Evolutionary conservation across 2,113 vertebrate genomes (phyloP), one percentile per base, ranked within the genome.

Genomic region (Ceratotherium simum): DNA sequence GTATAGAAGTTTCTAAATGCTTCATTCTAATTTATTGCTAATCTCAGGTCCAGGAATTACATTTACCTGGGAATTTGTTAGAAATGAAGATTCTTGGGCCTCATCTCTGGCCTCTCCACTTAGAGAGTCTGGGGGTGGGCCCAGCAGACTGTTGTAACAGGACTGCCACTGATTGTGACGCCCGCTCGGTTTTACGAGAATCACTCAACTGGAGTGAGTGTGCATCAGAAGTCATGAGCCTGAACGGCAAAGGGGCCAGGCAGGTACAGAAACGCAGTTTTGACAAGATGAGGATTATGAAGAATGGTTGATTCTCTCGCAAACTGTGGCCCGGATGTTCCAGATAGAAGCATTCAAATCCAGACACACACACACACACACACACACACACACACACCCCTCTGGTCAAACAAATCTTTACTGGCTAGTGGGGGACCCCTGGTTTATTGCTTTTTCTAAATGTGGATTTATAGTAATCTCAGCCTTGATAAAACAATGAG

Each of bases 401-500:
- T 67, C 42, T 33, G 62, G 31, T 78, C 31, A 72, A 62, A 90
- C 0, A 86, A 72, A 65, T 12, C 36, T 72, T 12, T 78, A 72
- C 16, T 62, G 23, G 72, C 3, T 39, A 76, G 42, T 79, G 12
- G 70, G 9, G 8, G 81, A 73, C 31, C n/a, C 81, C 14, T 65
- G 12, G 10, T 69, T 36, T 83, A 64, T 17, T 46, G 80, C 27
- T 70, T 90, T 79, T 79, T 76, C 46, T 94, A 94, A 79, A 76
- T 4, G 3, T n/a, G 48, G 18, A 80, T 70, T 79, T 67, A 64
- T 29, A 79, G 31, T 65, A 76, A 91, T 65, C 33, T n/a, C 8
- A 93, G 20, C 21, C 62, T 87, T 72, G 20, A 70, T 29, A 46
- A 96, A 95, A 89, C 23, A n/a, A 80, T 64, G 18, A 93, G 73